Conservation (phyloP, 2,888 invertebrate species). For the Pollenia labialis region DNA sequence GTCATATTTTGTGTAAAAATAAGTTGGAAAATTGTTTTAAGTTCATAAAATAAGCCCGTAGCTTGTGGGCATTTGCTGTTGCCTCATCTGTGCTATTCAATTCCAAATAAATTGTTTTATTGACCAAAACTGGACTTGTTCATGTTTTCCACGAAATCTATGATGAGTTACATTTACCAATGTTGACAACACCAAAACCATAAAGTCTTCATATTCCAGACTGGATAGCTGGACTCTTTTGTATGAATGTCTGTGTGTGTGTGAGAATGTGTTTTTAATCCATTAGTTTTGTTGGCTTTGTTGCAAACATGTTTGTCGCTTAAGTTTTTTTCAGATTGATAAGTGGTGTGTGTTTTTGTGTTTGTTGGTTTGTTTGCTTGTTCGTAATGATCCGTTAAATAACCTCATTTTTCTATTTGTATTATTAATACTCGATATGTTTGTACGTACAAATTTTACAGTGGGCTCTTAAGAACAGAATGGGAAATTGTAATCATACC, state of each 20-base stretch:
- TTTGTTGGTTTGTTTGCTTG: constrained; percentile 37
- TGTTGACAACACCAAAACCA: not conserved
- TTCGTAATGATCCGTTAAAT: constrained; percentile 76
- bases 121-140: constrained; percentile 55
- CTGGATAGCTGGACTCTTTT: not conserved
- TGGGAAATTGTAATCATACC: not conserved
- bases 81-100: constrained; percentile 32
- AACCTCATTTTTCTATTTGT: constrained; percentile 74
- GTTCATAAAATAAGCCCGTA: constrained; percentile 5
- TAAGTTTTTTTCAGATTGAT: constrained; percentile 56
- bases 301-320: constrained; percentile 69
- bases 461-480: constrained; percentile 14
- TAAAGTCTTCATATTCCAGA: constrained; percentile 7
- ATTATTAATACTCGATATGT: not conserved
- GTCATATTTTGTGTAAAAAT: constrained; percentile 13
- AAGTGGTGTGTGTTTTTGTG: constrained; percentile 11
- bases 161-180: constrained; percentile 40
- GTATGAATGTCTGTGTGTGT: constrained; percentile 16
- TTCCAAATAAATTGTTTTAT: constrained; percentile 27
- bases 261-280: constrained; percentile 27
- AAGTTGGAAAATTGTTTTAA: not conserved
- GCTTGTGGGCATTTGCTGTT: not conserved
- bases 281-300: constrained; percentile 49
- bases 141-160: constrained; percentile 50
- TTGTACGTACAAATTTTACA: not conserved